Percentiles rank a stretch among this genome's conserved stretches.
Evolutionary conservation across 2,888 invertebrate genomes (phyloP).

Genomic region (Amblyteles armatorius): DNA sequence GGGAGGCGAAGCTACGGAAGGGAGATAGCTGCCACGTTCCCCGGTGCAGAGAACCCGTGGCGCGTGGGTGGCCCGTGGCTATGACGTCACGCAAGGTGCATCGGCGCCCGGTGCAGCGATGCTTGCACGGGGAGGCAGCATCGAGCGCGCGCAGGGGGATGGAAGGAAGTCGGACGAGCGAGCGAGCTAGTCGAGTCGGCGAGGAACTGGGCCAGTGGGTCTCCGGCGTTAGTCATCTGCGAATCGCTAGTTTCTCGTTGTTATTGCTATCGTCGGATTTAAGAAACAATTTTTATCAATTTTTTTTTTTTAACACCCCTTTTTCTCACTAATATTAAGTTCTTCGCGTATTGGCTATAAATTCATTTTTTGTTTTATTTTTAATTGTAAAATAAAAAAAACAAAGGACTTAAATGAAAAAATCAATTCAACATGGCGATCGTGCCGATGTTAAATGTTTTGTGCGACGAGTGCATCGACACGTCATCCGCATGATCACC

Average conservation of each 20-base stretch:
- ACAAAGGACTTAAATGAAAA: background rate
- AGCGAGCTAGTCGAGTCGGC: slow-evolving; percentile 75
- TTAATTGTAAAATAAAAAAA: background rate
- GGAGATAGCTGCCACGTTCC: slow-evolving; percentile 71
- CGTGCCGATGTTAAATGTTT: slow-evolving; percentile 12
- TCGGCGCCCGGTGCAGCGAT: slow-evolving; percentile 75
- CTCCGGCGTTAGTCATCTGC: slow-evolving; percentile 81
- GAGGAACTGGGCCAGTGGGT: slow-evolving; percentile 83
- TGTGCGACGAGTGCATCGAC: slow-evolving; percentile 39
- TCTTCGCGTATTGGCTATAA: background rate
- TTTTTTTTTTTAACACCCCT: background rate
- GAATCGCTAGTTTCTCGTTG: slow-evolving; percentile 75
- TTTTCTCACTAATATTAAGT: background rate
- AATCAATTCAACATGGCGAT: background rate
- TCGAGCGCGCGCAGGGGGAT: slow-evolving; percentile 55
- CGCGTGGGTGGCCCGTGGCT: slow-evolving; percentile 74
- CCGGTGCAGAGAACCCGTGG: slow-evolving; percentile 48
- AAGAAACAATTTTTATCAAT: background rate
- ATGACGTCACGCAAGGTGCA: slow-evolving; percentile 82
- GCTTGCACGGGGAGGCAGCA: slow-evolving; percentile 45
- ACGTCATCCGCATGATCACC: background rate
- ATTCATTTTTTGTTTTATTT: background rate
- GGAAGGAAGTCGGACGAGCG: slow-evolving; percentile 73
- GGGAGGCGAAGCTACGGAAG: slow-evolving; percentile 71
- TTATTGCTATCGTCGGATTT: slow-evolving; percentile 15